These are phyloP conservation scores for Malurus leucopterus DNA, from an alignment of 2,797 vertebrate species.

Conservation along the genomic window DNA sequence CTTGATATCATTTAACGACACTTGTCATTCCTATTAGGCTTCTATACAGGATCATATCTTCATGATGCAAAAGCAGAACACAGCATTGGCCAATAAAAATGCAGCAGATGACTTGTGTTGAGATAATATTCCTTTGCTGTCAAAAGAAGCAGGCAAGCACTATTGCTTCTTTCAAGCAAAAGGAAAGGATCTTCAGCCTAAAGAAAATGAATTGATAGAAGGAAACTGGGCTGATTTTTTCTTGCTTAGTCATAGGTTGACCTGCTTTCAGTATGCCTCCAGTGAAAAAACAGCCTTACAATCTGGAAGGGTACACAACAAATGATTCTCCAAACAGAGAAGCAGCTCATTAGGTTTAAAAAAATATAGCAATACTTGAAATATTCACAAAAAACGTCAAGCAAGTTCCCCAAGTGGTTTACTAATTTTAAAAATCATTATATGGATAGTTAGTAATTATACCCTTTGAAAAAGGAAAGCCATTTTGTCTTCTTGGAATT, in stretches of 20 bases:
- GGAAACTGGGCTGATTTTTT: background rate
- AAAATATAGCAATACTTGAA: background rate
- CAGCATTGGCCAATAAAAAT: background rate
- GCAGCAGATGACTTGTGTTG: background rate
- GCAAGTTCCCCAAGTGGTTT: background rate
- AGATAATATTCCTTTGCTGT: background rate
- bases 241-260: constrained; percentile 12
- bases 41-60: background rate
- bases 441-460: background rate
- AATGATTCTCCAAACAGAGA: background rate
- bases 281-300: background rate
- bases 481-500: background rate
- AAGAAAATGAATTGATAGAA: background rate
- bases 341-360: background rate
- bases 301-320: background rate
- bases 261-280: background rate
- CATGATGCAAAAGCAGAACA: background rate
- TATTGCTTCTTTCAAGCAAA: background rate
- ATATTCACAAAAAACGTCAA: background rate
- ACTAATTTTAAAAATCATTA: background rate
- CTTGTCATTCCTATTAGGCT: background rate
- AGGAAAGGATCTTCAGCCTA: background rate
- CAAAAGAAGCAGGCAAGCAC: background rate
- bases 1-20: background rate
- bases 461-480: background rate